Conservation (phyloP, 2,888 invertebrate species). For the Folsomia manolachei region DNA sequence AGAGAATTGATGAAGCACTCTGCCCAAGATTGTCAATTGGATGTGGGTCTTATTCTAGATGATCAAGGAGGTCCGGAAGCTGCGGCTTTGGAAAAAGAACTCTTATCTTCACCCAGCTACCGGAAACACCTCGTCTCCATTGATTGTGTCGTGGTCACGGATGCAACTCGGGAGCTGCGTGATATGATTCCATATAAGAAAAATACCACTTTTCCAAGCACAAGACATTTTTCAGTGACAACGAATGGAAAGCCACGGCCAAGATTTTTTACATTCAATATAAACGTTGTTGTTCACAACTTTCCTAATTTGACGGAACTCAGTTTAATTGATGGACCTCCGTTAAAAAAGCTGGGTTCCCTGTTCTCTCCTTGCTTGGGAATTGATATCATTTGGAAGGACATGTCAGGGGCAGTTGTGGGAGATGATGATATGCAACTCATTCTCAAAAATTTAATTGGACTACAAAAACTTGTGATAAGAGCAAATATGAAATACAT, state of each 20-base stretch:
- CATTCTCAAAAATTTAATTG: slow-evolving; percentile 12
- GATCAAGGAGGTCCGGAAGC: slow-evolving; percentile 25
- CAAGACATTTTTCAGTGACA: slow-evolving; percentile 13
- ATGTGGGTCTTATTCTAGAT: slow-evolving; percentile 24
- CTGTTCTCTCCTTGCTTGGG: background rate
- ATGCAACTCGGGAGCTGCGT: slow-evolving; percentile 15
- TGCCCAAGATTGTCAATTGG: slow-evolving; percentile 11
- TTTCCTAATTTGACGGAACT: slow-evolving; percentile 27
- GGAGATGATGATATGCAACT: slow-evolving; percentile 31
- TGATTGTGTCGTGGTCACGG: slow-evolving; percentile 22
- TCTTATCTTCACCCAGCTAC: slow-evolving; percentile 12
- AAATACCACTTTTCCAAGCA: background rate
- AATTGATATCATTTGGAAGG: background rate
- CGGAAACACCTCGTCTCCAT: slow-evolving; percentile 17
- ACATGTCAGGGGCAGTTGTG: background rate
- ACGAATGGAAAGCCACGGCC: slow-evolving; percentile 8
- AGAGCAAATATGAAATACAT: slow-evolving; percentile 26
- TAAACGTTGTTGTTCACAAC: slow-evolving; percentile 11
- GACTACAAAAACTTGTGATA: slow-evolving; percentile 20
- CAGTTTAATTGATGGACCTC: slow-evolving; percentile 26
- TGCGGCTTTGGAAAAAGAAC: background rate
- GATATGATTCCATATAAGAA: slow-evolving; percentile 24
- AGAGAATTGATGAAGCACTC: background rate
- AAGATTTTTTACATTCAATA: slow-evolving; percentile 26
- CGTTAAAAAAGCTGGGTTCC: background rate